These are phyloP conservation scores for Tamandua tetradactyla DNA, from an alignment of 2,797 vertebrate genomes.

Conservation along the genomic window DNA sequence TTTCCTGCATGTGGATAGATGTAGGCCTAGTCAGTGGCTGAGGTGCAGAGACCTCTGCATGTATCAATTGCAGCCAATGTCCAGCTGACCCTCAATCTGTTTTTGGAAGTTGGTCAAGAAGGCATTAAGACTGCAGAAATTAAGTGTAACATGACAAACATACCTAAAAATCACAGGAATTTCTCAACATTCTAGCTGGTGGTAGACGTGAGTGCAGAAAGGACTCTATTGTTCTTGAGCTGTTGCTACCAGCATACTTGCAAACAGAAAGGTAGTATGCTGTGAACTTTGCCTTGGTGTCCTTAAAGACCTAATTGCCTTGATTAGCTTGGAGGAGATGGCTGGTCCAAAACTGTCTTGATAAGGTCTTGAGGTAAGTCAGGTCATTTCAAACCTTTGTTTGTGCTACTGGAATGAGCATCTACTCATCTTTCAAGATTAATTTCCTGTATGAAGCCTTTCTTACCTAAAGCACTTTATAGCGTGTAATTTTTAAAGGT, in stretches of 20 bases:
- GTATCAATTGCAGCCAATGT: neutral
- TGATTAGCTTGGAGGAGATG: neutral
- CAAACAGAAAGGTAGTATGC: neutral
- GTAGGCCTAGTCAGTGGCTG: neutral
- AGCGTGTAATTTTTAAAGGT: slow-evolving; percentile 11
- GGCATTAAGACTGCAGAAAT: neutral
- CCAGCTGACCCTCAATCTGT: neutral
- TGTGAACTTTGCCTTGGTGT: neutral
- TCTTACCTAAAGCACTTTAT: neutral
- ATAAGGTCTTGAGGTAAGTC: neutral
- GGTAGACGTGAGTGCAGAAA: neutral
- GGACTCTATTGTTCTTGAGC: neutral
- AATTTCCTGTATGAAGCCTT: neutral
- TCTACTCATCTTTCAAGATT: neutral
- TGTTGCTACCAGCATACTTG: neutral
- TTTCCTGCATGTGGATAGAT: neutral
- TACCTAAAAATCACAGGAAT: neutral
- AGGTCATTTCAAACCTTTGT: neutral
- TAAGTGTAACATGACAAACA: neutral
- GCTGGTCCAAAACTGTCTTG: neutral
- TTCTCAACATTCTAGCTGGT: neutral
- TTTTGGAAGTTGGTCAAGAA: neutral
- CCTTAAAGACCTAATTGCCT: neutral
- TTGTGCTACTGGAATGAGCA: neutral
- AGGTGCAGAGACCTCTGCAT: neutral